Conservation (phyloP, 2,797 vertebrate genomes). For the Protosalanx chinensis region DNA sequence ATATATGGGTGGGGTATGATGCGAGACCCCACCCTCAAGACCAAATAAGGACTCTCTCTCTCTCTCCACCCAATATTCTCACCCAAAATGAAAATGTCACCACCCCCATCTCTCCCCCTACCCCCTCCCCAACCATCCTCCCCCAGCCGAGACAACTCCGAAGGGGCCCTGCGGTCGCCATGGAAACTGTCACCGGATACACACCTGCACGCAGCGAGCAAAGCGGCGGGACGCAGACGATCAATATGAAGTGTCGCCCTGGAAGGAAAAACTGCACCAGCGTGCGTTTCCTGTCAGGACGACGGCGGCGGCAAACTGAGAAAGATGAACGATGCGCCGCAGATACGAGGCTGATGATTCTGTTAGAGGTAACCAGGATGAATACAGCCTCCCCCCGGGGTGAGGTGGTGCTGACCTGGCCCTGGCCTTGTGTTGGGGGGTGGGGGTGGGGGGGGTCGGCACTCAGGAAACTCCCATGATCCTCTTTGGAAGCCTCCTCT, state of each 20-base stretch:
- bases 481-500: background rate
- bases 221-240: constrained; percentile 10
- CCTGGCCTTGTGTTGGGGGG: background rate
- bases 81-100: constrained; percentile 5
- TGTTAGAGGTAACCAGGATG: constrained; percentile 36
- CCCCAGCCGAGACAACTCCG: background rate
- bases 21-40: background rate
- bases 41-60: background rate
- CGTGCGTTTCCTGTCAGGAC: constrained; percentile 33
- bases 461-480: background rate
- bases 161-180: background rate
- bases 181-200: constrained; percentile 1
- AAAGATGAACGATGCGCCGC: constrained; percentile 28
- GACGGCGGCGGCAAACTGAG: constrained; percentile 9
- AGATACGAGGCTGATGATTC: constrained; percentile 35
- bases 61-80: background rate
- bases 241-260: constrained; percentile 21
- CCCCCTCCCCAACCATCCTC: background rate
- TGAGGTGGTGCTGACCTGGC: background rate
- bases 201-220: constrained; percentile 1
- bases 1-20: background rate
- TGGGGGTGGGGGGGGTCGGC: too few relatives aligned
- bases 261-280: constrained; percentile 27
- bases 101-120: background rate
- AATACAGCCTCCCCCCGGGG: constrained; percentile 23